Base-by-base conservation (phyloP, 2,113 vertebrate species). In the Rhinolophus ferrumequinum region DNA sequence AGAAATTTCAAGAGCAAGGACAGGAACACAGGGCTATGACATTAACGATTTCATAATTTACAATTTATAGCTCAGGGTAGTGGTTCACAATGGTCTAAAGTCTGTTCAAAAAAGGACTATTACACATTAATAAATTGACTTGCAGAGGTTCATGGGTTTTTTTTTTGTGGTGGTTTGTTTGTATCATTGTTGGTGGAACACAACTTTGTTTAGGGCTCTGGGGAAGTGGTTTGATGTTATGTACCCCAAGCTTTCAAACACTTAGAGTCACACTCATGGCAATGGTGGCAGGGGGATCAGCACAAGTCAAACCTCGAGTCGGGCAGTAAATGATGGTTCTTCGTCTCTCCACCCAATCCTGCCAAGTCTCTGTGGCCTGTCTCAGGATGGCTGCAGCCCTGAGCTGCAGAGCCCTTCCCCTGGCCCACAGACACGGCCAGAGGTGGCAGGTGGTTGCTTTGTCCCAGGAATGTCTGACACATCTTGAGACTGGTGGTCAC, bases 1-100 rank as follows among this genome's bases (percentile, higher is more conserved):
- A 33, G 86, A 54, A 56, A 33, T 7, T n/a, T 84, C n/a, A 62
- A 33, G 38, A 18, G n/a, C 33, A 33, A 75, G 72, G 22, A 24
- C 9, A 30, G 16, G 70, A 33, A 10, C 22, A 8, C 0, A 75
- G 22, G 13, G 35, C 4, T 16, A 6, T 0, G 19, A 15, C n/a
- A 5, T 54, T 26, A 38, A 38, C 30, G 28, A 26, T 26, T 76
- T 75, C 33, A 5, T 70, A n/a, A 47, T 38, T 88, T 35, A 18
- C 33, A 35, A 22, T 30, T 77, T 41, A 19, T 1, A 24, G 14
- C 14, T 88, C 56, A 72, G 62, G 67, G 85, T 5, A 5, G 52
- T 54, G 8, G 41, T 33, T 81, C 33, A 75, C 54, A 62, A 12
- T 24, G 50, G 9, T 60, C 30, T n/a, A 28, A 50, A 73, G 75